These are phyloP conservation scores for Centropyge bicolor DNA, from an alignment of 2,797 vertebrate species.

Conservation along the genomic window DNA sequence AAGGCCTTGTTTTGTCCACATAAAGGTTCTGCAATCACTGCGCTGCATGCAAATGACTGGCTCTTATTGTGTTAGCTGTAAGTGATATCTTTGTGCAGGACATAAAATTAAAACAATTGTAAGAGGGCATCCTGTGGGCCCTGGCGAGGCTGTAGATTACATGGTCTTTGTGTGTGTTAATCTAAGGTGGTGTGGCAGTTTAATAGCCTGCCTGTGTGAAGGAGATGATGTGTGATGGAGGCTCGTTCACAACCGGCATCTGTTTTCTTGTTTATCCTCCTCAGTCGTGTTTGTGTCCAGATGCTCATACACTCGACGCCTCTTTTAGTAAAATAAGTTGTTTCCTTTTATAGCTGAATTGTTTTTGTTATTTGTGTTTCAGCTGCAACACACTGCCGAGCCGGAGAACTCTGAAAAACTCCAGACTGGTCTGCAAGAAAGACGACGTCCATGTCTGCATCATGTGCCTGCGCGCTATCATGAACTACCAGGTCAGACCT, in stretches of 20 bases:
- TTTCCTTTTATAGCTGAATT: neutral
- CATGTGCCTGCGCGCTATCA: constrained; percentile 98
- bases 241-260: constrained; percentile 57
- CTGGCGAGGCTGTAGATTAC: constrained; percentile 64
- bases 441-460: constrained; percentile 99
- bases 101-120: constrained; percentile 75
- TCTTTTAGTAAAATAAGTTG: constrained; percentile 7
- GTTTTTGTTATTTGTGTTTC: constrained; percentile 7
- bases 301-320: constrained; percentile 3
- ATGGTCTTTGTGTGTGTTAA: constrained; percentile 62
- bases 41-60: constrained; percentile 81
- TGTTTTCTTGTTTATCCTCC: constrained; percentile 57
- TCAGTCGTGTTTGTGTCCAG: constrained; percentile 24
- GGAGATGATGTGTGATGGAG: constrained; percentile 41
- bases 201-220: constrained; percentile 61
- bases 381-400: constrained; percentile 95
- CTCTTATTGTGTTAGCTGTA: constrained; percentile 71
- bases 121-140: constrained; percentile 47
- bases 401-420: constrained; percentile 95
- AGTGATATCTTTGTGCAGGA: constrained; percentile 75
- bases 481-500: constrained; percentile 97
- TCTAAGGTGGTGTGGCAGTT: constrained; percentile 67
- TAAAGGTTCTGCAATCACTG: constrained; percentile 63
- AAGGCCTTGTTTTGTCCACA: constrained; percentile 53
- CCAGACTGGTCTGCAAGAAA: constrained; percentile 95